Evolutionary conservation across 2,888 invertebrate genomes (phyloP), one percentile per base, ranked within the genome.

Genomic region (Panopea generosa): DNA sequence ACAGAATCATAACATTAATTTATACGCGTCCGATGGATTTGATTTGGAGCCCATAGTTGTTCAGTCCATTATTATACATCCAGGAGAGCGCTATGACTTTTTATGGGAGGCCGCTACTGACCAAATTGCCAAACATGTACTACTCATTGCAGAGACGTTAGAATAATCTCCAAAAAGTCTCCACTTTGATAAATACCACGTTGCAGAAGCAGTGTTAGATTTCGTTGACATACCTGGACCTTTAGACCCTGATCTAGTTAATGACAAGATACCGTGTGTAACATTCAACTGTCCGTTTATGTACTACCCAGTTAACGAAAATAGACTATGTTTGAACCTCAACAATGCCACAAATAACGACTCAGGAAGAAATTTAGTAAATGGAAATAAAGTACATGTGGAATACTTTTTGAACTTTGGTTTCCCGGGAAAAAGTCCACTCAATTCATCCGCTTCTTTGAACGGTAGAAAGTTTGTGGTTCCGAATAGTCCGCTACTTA

Each of bases 61-160:
- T 1, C 75, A 86, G n/a, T 79, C 75, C 4, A 63, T 87, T 1
- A 61, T 84, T 2, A 72, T 86, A 24, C 77, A 79, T 38, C 76
- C 84, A 1, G 88, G 87, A 0, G 87, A 88, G 56, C 56, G 84
- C 18, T 72, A 79, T 24, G 87, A 88, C 59, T 84, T 89, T 47
- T 59, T 56, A 26, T 74, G 72, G 62, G n/a, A 56, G 60, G 38
- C 62, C 24, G 45, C 56, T 1, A 14, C n/a, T n/a, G 45, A 50
- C 4, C 76, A 81, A 18, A 33, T 49, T 2, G 22, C 1, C 9
- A 67, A 67, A n/a, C 67, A 80, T 16, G 82, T 84, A 56, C 79
- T 82, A 73, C 50, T 89, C 1, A 69, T 86, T 9, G 86, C 83
- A 14, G 71, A 80, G 59, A 84, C 81, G 0, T 53, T 86, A 3